A percentile compares a stretch with the other conserved stretches of the same genome.
Conservation (phyloP, 2,888 invertebrate genomes). For the Mesorhabditis spiculigera region DNA sequence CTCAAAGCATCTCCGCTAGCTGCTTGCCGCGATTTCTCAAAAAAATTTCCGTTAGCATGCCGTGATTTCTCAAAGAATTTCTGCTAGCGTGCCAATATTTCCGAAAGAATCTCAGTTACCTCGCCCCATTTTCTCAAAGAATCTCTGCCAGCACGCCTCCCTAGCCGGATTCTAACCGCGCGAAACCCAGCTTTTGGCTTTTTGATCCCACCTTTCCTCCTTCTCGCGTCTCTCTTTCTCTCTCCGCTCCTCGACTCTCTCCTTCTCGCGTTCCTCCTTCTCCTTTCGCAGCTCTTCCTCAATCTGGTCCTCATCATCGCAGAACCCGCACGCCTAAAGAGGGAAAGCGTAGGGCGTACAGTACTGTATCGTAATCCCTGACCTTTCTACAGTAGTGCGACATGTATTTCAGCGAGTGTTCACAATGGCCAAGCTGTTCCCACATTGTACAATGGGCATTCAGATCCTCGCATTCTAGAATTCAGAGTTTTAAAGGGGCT, state of each 20-base stretch:
- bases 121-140: too few species aligned
- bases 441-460: constrained; percentile 59
- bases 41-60: too few species aligned
- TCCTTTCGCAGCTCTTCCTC: constrained; percentile 15
- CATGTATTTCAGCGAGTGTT: constrained; percentile 58
- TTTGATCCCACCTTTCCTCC: too few species aligned
- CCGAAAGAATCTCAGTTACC: too few species aligned
- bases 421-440: constrained; percentile 58
- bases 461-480: constrained; percentile 54
- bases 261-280: constrained; percentile 12
- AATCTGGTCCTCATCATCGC: constrained; percentile 22
- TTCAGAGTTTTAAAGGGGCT: background rate
- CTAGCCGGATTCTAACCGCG: too few species aligned
- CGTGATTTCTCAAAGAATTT: too few species aligned
- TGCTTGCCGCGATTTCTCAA: too few species aligned
- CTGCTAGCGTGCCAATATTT: too few species aligned
- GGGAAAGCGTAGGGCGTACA: constrained; percentile 25
- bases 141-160: too few species aligned
- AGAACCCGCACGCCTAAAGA: constrained; percentile 21
- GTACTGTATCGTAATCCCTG: constrained; percentile 19
- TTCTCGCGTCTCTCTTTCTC: background rate
- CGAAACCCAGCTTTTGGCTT: too few species aligned
- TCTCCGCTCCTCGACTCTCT: constrained; percentile 11
- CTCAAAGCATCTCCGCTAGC: too few species aligned
- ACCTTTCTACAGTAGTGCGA: constrained; percentile 55